A percentile compares a stretch with the other conserved stretches of the same genome.
phyloP scores from a whole-genome alignment of 2,888 invertebrate genomes.

The Anagyrus pseudococci region DNA sequence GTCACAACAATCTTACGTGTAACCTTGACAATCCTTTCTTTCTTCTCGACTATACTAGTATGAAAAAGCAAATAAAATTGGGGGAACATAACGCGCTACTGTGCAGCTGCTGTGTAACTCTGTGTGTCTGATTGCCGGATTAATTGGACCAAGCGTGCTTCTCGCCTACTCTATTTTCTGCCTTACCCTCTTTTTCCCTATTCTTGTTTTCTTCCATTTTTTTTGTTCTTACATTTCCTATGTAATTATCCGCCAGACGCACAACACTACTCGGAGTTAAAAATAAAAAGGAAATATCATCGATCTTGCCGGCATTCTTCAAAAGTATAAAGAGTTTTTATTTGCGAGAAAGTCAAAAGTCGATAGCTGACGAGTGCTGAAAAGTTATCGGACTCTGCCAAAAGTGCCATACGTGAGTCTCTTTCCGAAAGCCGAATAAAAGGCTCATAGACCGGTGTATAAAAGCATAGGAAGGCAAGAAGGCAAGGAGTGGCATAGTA shows the following conservation, averaged over 20 bases:
- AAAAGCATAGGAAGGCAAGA: constrained; percentile 25
- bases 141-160: constrained; percentile 54
- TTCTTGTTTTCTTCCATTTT: neutral
- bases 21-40: too few relatives aligned
- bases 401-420: constrained; percentile 17
- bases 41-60: too few relatives aligned
- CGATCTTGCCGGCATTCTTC: too few relatives aligned
- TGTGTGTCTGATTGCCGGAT: constrained; percentile 54
- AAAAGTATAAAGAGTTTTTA: too few relatives aligned
- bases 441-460: constrained; percentile 19
- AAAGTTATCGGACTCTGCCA: neutral
- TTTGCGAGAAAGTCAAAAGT: too few relatives aligned
- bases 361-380: constrained; percentile 8
- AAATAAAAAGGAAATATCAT: too few relatives aligned
- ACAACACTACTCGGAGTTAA: too few relatives aligned
- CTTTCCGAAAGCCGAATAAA: constrained; percentile 22
- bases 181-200: neutral
- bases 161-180: constrained; percentile 30
- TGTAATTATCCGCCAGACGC: too few relatives aligned
- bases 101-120: constrained; percentile 35
- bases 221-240: neutral
- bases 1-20: too few relatives aligned
- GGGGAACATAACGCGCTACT: constrained; percentile 1
- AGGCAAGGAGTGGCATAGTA: constrained; percentile 32
- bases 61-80: too few relatives aligned